phyloP scores from a whole-genome alignment of 1,140 invertebrate species.

The Solenopsis invicta region DNA sequence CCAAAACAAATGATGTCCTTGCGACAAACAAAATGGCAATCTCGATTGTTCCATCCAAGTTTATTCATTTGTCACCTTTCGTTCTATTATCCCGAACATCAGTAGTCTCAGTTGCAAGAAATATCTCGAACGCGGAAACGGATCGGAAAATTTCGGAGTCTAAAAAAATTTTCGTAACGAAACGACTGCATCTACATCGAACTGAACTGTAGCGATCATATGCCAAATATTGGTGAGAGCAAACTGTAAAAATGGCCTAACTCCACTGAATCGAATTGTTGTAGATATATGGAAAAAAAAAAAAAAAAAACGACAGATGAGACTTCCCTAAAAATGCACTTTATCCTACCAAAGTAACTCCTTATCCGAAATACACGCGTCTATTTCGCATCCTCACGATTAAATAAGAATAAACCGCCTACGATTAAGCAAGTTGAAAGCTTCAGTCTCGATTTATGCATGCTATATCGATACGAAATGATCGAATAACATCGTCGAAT shows the following conservation, averaged over 20 bases:
- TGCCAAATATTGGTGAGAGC: no score
- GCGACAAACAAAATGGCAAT: slow-evolving; percentile 24
- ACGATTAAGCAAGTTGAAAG: slow-evolving; percentile 42
- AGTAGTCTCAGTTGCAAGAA: slow-evolving; percentile 63
- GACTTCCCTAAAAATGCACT: slow-evolving; percentile 12
- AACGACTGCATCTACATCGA: background rate
- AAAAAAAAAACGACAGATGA: slow-evolving; percentile 21
- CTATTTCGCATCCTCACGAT: slow-evolving; percentile 17
- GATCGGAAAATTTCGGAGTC: background rate
- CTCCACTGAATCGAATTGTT: background rate
- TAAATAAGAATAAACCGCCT: slow-evolving; percentile 27
- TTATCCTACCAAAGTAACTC: slow-evolving; percentile 4
- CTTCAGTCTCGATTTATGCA: slow-evolving; percentile 39
- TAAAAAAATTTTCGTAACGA: background rate
- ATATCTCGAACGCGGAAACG: slow-evolving; percentile 30
- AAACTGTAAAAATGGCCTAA: slow-evolving; percentile 1
- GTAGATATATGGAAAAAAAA: no score
- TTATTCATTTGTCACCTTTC: background rate
- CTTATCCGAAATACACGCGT: background rate
- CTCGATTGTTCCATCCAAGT: slow-evolving; percentile 14
- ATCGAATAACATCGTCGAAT: slow-evolving; percentile 36
- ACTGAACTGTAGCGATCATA: background rate
- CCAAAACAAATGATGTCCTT: slow-evolving; percentile 29
- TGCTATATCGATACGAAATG: background rate
- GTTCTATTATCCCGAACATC: background rate